Evolutionary conservation across 2,888 invertebrate species (phyloP), one percentile per base, ranked within the genome.

Genomic region (Myopa testacea): DNA sequence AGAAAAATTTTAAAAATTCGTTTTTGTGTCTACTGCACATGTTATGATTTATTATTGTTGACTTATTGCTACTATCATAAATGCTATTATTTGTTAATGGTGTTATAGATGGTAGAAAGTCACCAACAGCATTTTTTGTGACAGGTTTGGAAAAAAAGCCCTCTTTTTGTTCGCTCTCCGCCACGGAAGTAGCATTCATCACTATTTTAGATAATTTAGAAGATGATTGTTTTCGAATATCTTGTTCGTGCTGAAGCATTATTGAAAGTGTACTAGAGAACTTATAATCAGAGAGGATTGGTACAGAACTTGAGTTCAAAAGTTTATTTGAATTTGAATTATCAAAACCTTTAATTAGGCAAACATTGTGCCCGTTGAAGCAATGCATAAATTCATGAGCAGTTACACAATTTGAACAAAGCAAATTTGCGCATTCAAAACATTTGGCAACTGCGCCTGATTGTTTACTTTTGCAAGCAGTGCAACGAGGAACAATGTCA

Each of bases 321-420:
- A 52, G n/a, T 1, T 75, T 65, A 45, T 19, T 75, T n/a, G 34
- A 7, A 16, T 58, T 68, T 40, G 45, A 68, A 58, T 26, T 83
- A 38, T 87, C 87, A 69, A 87, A 87, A 37, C 85, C 86, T 77
- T 86, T 89, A 76, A 90, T 89, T 76, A 87, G 84, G 84, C 95
- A 92, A 79, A 98, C 97, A 78, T 97, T 94, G 90, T 98, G 98
- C 81, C 97, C 98, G 89, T 98, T 97, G 90, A 99, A 99, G 90
- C 98, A 98, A 90, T 98, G 98, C 98, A 99, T 98, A 90, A 96
- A 98, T 91, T 98, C 97, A 90, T 99, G 99, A 81, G 98, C 98
- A 94, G 98, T 98, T 86, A 97, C 97, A 93, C 99, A 99, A 90
- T 98, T 97, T 79, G 96, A 94, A 91, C 99, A 99, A 84, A 99